Conservation (phyloP, 1,140 invertebrate species). For the Eriosoma lanigerum region DNA sequence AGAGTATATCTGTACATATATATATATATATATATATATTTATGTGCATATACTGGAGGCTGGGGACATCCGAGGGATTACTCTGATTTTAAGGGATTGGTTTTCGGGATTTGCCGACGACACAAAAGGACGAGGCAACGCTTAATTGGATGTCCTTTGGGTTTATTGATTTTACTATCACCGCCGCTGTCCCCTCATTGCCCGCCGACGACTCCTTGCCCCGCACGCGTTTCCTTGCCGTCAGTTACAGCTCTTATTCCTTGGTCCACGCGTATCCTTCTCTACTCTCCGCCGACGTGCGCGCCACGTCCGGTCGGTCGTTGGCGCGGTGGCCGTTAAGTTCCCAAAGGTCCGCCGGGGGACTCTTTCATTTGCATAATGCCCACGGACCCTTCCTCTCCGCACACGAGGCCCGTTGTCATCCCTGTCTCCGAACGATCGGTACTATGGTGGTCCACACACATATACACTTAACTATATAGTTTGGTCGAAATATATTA, state of each 20-base stretch:
- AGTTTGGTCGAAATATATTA: too few species aligned
- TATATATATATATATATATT: too few species aligned
- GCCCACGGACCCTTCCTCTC: background rate
- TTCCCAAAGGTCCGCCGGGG: slow-evolving; percentile 47
- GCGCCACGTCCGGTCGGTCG: slow-evolving; percentile 47
- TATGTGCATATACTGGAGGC: background rate
- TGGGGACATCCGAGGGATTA: slow-evolving; percentile 47
- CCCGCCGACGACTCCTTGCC: background rate
- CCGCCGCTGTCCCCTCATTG: background rate
- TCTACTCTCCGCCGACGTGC: background rate
- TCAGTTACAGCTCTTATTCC: background rate
- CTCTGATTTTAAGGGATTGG: slow-evolving; percentile 51
- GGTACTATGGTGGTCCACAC: too few species aligned
- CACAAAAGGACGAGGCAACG: slow-evolving; percentile 49
- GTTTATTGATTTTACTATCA: slow-evolving; percentile 50
- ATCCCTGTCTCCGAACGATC: too few species aligned
- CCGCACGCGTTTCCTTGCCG: background rate
- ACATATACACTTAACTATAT: background rate
- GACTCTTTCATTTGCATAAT: slow-evolving; percentile 52
- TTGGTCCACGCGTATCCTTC: background rate
- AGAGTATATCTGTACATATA: too few species aligned
- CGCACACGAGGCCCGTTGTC: background rate
- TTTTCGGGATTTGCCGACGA: slow-evolving; percentile 50
- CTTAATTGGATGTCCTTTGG: slow-evolving; percentile 51
- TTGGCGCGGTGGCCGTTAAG: slow-evolving; percentile 46